Evolutionary conservation across 1,140 invertebrate species (phyloP), one percentile per base, ranked within the genome.

Genomic region (Scylla paramamosain): DNA sequence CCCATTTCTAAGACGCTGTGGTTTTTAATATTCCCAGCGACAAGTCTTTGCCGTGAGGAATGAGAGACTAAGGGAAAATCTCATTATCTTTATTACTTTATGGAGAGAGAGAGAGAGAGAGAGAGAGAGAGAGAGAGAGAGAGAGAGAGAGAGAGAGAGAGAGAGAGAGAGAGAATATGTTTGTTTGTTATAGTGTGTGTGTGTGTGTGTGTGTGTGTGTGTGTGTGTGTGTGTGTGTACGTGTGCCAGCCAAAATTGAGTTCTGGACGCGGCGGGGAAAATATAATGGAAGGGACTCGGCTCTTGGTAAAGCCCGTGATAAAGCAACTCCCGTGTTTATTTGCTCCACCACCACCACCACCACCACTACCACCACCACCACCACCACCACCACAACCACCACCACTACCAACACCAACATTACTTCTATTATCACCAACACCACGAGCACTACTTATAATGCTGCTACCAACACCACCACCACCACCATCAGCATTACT

Each of bases 31-130:
- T 77, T 77, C 67, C 67, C 67, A 7, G 67, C 67, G 67, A 77
- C 67, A 77, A 77, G 67, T 77, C 67, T 25, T 77, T 77, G 67
- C 20, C 67, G 67, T 77, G 67, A 77, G 20, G 67, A 77, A 77
- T 77, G 67, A 77, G 67, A 77, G 67, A 77, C 67, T 77, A 77
- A 77, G 67, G 67, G 67, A 77, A 77, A 77, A 77, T 77, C 67
- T 77, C 67, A 77, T 77, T n/a, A 77, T 77, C 67, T n/a, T 77
- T 77, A 77, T 77, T 77, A 77, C 67, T 77, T 77, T 77, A 77
- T 77, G 67, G 25, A 77, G 67, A 77, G 67, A 77, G 67, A 77
- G 67, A 77, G 67, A 77, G 67, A 77, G 67, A 77, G 67, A 77
- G 67, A 77, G 67, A 77, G 67, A 77, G 67, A 77, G 67, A 77